phyloP scores from a whole-genome alignment of 2,797 vertebrate genomes.

The Mycteria americana region DNA sequence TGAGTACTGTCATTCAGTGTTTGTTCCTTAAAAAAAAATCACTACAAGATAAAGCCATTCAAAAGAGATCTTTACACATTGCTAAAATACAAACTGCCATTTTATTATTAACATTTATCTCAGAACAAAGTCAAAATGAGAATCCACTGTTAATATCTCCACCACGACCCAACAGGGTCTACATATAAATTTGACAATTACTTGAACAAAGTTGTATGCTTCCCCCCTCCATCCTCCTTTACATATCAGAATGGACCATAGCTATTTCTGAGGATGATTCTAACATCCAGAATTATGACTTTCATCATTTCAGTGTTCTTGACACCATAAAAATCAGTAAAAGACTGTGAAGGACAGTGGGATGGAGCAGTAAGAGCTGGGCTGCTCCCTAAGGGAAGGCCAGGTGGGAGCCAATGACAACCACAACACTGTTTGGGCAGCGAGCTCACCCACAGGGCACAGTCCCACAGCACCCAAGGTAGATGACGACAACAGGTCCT shows the following conservation, averaged over 20 bases:
- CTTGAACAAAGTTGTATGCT: neutral
- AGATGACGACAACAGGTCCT: neutral
- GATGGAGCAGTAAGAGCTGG: neutral
- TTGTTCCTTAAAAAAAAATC: neutral
- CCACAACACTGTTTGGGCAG: neutral
- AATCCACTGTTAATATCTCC: neutral
- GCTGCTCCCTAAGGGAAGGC: neutral
- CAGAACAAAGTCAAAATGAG: neutral
- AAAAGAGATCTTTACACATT: neutral
- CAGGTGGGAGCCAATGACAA: neutral
- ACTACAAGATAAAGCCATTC: neutral
- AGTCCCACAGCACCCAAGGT: neutral
- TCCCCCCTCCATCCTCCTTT: neutral
- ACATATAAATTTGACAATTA: neutral
- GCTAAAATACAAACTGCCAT: neutral
- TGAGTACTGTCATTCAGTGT: accelerated
- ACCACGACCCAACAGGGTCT: neutral
- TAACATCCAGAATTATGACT: neutral
- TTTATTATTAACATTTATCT: neutral
- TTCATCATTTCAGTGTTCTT: neutral
- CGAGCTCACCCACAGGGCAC: neutral
- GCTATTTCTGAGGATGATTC: neutral
- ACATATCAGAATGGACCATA: neutral
- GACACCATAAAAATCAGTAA: neutral
- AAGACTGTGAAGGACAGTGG: neutral